Conservation (phyloP, 2,113 vertebrate species). For the Tichodroma muraria region DNA sequence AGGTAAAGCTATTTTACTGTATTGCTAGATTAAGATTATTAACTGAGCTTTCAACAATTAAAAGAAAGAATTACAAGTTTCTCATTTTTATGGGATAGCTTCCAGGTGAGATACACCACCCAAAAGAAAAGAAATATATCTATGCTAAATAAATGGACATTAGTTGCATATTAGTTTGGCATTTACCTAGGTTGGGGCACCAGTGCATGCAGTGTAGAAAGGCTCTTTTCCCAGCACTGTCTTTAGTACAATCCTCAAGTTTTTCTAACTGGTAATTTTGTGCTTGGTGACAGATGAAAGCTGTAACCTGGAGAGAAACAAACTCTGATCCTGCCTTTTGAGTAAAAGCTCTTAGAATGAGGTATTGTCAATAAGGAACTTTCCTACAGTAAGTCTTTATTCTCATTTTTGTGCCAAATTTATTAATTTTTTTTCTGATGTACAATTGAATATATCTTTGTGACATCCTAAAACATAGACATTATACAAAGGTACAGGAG, state of each 20-base stretch:
- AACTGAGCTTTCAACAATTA: neutral
- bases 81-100: neutral
- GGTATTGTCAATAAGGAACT: neutral
- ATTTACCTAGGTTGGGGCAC: neutral
- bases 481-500: neutral
- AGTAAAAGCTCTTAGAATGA: neutral
- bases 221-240: neutral
- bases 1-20: neutral
- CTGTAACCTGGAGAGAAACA: conserved; percentile 8
- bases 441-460: neutral
- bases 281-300: conserved; percentile 10
- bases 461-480: neutral
- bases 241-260: neutral
- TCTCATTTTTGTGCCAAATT: neutral
- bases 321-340: conserved; percentile 5
- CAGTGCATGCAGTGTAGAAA: neutral
- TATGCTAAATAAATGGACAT: neutral
- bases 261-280: neutral
- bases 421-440: neutral
- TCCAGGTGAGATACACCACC: neutral
- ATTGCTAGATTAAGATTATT: neutral
- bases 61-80: conserved; percentile 6
- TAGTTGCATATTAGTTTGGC: neutral
- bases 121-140: neutral
- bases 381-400: neutral